A percentile compares a stretch with the other conserved stretches of the same genome.
Evolutionary conservation across 2,888 invertebrate genomes (phyloP).

Genomic region (Dexiosoma caninum): DNA sequence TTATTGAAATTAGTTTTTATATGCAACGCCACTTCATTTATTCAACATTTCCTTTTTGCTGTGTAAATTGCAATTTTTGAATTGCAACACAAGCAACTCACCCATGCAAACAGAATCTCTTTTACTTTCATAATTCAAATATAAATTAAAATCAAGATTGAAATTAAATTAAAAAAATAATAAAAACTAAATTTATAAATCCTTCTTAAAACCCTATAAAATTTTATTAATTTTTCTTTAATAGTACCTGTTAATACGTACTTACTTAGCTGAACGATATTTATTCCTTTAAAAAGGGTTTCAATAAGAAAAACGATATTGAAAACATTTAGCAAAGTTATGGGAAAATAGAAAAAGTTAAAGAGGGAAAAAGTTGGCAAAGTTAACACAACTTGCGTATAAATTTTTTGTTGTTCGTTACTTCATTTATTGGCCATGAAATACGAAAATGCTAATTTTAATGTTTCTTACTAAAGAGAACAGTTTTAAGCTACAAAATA

Average conservation of each 20-base stretch:
- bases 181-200: constrained; percentile 8
- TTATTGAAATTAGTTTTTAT: constrained; percentile 61
- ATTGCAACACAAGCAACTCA: constrained; percentile 17
- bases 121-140: constrained; percentile 4
- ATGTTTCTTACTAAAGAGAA: not conserved
- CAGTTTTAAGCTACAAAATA: not conserved
- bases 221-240: constrained; percentile 51
- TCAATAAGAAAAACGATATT: constrained; percentile 5
- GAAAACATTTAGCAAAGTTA: constrained; percentile 28
- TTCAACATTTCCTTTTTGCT: not conserved
- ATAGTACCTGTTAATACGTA: not conserved
- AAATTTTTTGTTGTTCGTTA: not conserved
- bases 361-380: too few relatives aligned
- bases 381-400: not conserved
- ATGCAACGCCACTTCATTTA: constrained; percentile 43
- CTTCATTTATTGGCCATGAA: constrained; percentile 52
- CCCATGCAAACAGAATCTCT: not conserved
- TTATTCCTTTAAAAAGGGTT: not conserved
- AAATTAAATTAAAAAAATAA: not conserved
- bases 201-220: constrained; percentile 44
- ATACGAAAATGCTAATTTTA: constrained; percentile 54
- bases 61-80: not conserved
- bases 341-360: not conserved
- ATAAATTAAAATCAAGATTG: constrained; percentile 38
- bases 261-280: not conserved